A percentile compares a stretch with the other conserved stretches of the same genome.
phyloP scores from a whole-genome alignment of 2,113 vertebrate species.

The Montifringilla adamsi region DNA sequence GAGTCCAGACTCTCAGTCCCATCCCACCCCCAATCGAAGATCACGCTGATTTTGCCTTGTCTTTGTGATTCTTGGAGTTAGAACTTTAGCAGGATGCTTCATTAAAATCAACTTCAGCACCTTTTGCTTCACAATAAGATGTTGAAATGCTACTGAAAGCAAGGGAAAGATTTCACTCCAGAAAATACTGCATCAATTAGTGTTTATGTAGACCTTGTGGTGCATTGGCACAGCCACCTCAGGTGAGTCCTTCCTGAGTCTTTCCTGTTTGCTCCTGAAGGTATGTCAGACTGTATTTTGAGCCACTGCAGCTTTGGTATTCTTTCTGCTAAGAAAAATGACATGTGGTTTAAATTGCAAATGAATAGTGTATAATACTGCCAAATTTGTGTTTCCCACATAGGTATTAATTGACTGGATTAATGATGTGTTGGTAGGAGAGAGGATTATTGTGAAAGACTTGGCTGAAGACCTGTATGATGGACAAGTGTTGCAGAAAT shows the following conservation, averaged over 20 bases:
- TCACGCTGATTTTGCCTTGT: neutral
- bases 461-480: slow-evolving; percentile 88
- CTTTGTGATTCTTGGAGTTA: neutral
- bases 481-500: slow-evolving; percentile 89
- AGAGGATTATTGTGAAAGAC: slow-evolving; percentile 90
- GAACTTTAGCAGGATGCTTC: neutral
- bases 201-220: neutral
- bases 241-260: neutral
- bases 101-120: neutral
- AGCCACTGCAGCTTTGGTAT: neutral
- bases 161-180: neutral
- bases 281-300: neutral
- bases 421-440: slow-evolving; percentile 88
- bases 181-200: neutral
- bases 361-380: slow-evolving; percentile 25
- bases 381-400: slow-evolving; percentile 48
- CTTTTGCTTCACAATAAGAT: neutral
- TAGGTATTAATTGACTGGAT: slow-evolving; percentile 93
- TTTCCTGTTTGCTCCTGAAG: neutral
- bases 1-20: neutral
- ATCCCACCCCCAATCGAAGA: neutral
- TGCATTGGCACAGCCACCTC: neutral
- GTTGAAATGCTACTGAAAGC: neutral
- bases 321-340: neutral
- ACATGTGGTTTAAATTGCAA: slow-evolving; percentile 50